phyloP scores from a whole-genome alignment of 2,113 vertebrate species.

The Sander lucioperca region DNA sequence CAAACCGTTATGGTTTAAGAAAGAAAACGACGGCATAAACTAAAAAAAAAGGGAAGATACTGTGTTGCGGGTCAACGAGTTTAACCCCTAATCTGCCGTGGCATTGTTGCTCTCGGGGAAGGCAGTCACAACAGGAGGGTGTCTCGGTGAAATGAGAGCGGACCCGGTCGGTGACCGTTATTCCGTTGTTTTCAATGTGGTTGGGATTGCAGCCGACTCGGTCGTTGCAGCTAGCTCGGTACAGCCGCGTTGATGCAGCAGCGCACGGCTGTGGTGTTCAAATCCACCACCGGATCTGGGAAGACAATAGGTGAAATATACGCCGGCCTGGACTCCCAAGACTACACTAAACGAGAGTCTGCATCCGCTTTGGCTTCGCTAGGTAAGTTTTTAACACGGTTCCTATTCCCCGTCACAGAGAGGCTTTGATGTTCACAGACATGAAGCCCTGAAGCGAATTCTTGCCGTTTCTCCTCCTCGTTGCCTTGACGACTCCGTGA shows the following conservation, averaged over 20 bases:
- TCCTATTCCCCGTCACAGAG: not conserved
- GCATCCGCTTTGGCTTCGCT: constrained; percentile 42
- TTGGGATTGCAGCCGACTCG: constrained; percentile 41
- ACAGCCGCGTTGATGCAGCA: constrained; percentile 75
- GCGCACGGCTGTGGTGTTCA: constrained; percentile 38
- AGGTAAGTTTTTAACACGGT: constrained; percentile 45
- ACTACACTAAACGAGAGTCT: constrained; percentile 28
- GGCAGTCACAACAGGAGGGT: not conserved
- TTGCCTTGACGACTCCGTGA: constrained; percentile 58
- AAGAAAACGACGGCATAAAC: not conserved
- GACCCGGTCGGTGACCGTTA: constrained; percentile 21
- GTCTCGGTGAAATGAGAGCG: constrained; percentile 52
- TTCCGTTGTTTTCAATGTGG: constrained; percentile 36
- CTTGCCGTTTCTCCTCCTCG: constrained; percentile 3
- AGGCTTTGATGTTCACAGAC: constrained; percentile 1
- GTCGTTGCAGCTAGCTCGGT: constrained; percentile 51
- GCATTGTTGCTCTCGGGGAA: not conserved
- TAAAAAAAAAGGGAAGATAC: not conserved
- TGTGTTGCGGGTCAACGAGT: constrained; percentile 55
- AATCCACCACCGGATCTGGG: constrained; percentile 56
- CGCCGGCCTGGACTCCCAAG: constrained; percentile 45
- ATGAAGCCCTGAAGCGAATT: not conserved
- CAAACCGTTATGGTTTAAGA: not conserved
- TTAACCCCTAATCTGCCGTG: constrained; percentile 56
- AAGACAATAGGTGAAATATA: constrained; percentile 69